These are phyloP conservation scores for Tridacna gigas DNA, from an alignment of 2,888 invertebrate genomes.

Conservation along the genomic window DNA sequence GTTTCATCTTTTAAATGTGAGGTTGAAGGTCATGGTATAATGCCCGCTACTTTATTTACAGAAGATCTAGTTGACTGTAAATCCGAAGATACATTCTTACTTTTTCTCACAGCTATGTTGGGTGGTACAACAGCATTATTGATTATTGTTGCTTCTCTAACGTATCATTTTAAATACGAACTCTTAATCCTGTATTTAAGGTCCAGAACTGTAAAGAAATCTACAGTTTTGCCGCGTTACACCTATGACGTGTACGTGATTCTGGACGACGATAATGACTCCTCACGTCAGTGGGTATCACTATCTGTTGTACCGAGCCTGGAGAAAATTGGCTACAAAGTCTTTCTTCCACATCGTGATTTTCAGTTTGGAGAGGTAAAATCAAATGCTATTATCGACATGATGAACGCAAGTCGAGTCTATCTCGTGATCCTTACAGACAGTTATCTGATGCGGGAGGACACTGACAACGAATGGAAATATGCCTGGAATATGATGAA, in stretches of 20 bases:
- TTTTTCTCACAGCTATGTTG: slow-evolving; percentile 12
- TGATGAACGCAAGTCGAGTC: slow-evolving; percentile 21
- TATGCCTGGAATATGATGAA: slow-evolving; percentile 39
- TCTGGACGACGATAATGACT: slow-evolving; percentile 39
- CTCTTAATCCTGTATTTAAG: slow-evolving; percentile 30
- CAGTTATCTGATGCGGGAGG: slow-evolving; percentile 27
- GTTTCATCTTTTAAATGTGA: slow-evolving; percentile 34
- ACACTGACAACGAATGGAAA: slow-evolving; percentile 48
- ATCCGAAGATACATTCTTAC: background rate
- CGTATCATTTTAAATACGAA: slow-evolving; percentile 33
- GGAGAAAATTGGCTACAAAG: slow-evolving; percentile 29
- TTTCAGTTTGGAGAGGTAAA: slow-evolving; percentile 31
- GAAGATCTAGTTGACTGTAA: slow-evolving; percentile 21
- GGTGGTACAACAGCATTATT: slow-evolving; percentile 4
- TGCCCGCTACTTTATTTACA: slow-evolving; percentile 15
- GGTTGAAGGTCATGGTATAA: slow-evolving; percentile 23
- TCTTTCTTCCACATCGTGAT: slow-evolving; percentile 38
- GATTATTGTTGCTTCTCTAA: slow-evolving; percentile 15
- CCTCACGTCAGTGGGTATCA: slow-evolving; percentile 29
- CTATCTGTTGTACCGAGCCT: slow-evolving; percentile 22
- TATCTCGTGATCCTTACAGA: slow-evolving; percentile 39
- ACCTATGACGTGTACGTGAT: slow-evolving; percentile 43
- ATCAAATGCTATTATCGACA: slow-evolving; percentile 24
- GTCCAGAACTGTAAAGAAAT: slow-evolving; percentile 4
- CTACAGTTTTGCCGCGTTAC: background rate